Evolutionary conservation across 2,113 vertebrate species (phyloP).

Genomic region (Notothenia rossii): DNA sequence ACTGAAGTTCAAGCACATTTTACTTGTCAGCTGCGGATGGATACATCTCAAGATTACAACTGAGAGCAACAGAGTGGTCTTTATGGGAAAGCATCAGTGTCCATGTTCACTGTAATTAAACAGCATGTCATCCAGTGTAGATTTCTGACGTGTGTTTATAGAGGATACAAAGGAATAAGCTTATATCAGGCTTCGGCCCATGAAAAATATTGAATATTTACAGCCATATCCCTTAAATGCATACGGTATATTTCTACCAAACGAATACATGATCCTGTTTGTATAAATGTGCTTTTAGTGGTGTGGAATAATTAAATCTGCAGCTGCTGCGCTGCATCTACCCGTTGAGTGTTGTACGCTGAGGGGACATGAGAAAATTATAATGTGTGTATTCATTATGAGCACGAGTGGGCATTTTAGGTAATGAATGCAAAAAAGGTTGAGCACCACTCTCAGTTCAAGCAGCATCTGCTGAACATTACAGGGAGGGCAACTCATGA

Average conservation of each 20-base stretch:
- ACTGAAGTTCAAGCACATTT: background rate
- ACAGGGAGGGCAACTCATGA: background rate
- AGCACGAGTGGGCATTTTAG: slow-evolving; percentile 1
- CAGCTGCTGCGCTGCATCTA: background rate
- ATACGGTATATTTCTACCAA: background rate
- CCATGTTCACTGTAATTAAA: background rate
- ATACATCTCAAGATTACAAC: background rate
- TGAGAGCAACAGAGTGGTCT: background rate
- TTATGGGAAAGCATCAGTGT: background rate
- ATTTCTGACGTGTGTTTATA: background rate
- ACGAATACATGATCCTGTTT: background rate
- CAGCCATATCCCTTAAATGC: background rate
- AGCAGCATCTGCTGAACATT: background rate
- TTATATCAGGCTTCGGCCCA: background rate
- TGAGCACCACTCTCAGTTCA: slow-evolving; percentile 9
- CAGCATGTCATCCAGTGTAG: background rate
- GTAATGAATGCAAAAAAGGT: background rate
- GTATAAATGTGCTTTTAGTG: slow-evolving; percentile 12
- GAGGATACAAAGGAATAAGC: background rate
- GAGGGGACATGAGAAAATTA: background rate
- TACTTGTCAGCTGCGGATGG: background rate
- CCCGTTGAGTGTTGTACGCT: background rate
- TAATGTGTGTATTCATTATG: background rate
- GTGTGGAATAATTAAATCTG: slow-evolving; percentile 6
- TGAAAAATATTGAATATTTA: background rate